Evolutionary conservation across 2,888 invertebrate genomes (phyloP).

Genomic region (Sturmia bella): DNA sequence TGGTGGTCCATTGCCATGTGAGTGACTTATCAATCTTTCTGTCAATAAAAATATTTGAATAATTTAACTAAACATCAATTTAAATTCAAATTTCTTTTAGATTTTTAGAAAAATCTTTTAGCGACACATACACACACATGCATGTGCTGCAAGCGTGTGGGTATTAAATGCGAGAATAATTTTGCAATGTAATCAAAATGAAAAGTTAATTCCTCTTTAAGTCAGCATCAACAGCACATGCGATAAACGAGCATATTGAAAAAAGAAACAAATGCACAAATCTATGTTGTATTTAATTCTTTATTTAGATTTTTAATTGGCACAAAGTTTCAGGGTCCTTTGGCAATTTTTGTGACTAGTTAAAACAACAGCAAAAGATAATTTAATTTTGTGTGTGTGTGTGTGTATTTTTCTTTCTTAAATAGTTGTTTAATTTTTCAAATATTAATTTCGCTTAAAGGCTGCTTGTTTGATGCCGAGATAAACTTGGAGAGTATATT

Average conservation of each 20-base stretch:
- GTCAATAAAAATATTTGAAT: too few relatives aligned
- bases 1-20: too few relatives aligned
- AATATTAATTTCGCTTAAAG: slow-evolving; percentile 42
- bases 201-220: slow-evolving; percentile 5
- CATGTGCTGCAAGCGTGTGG: not conserved
- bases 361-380: slow-evolving; percentile 46
- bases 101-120: too few relatives aligned
- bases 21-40: too few relatives aligned
- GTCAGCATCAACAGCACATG: not conserved
- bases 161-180: slow-evolving; percentile 25
- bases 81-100: too few relatives aligned
- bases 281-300: not conserved
- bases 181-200: slow-evolving; percentile 32
- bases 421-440: slow-evolving; percentile 32
- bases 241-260: not conserved
- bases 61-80: too few relatives aligned
- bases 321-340: slow-evolving; percentile 1
- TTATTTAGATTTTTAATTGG: slow-evolving; percentile 13
- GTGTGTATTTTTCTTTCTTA: too few relatives aligned
- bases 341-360: slow-evolving; percentile 13
- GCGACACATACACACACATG: too few relatives aligned
- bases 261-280: slow-evolving; percentile 11
- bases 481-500: not conserved
- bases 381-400: slow-evolving; percentile 37
- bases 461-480: slow-evolving; percentile 21